Base-by-base conservation (phyloP, 1,140 invertebrate species). In the Heliothis subflexa region DNA sequence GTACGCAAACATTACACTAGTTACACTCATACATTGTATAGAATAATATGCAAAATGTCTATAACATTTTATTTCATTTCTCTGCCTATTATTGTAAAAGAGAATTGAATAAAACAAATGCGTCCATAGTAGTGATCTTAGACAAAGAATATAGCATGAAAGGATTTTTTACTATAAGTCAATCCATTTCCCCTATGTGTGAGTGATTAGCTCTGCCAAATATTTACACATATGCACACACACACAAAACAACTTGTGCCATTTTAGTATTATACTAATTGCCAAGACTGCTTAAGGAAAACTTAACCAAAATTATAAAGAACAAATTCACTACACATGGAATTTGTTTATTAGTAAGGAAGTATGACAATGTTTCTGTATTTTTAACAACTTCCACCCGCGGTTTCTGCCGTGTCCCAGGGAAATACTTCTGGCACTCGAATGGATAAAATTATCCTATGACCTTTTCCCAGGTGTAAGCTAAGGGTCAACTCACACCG, bases 1-100 rank as follows among this genome's bases (percentile, higher is more conserved):
- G 98, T 98, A 95, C 55, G 62, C 55, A 21, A 2, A n/a, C 18
- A 16, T 52, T 52, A 33, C 5, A 25, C 11, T 12, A 16, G 16
- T 50, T 45, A 73, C 12, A 18, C 0, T 13, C 12, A 49, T 4
- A 66, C 9, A 16, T 3, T 33, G 2, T 62, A 45, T 12, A 12
- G 25, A 12, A 25, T 16, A 25, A 2, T 25, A 55, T 10, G 11
- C 1, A 55, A 52, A 16, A 52, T 52, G 50, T 5, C 50, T 9
- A 40, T 40, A 40, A 40, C 5, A 40, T 25, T 25, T 25, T 9
- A 40, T 33, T 9, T 40, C 0, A 9, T 7, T 7, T 7, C 33
- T 40, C 33, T 40, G 33, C 5, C 33, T 40, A 9, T 0, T 40
- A 7, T 40, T 5, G 33, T 40, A 40, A 40, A 40, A 40, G 33